phyloP scores from a whole-genome alignment of 2,797 vertebrate species.

The Sebastes reedi region DNA sequence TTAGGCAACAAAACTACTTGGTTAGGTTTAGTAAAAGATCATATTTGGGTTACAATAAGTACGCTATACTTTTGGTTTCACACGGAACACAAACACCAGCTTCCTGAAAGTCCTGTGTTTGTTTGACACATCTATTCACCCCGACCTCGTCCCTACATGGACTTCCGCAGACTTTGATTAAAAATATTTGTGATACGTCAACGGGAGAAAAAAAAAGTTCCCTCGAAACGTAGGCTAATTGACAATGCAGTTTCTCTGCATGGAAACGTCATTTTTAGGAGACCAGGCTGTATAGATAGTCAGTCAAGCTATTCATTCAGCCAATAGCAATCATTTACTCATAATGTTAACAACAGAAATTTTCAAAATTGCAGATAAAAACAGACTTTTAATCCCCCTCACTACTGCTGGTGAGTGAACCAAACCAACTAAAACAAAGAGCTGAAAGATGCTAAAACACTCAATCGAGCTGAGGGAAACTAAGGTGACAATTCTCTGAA shows the following conservation, averaged over 20 bases:
- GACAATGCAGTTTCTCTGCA: not conserved
- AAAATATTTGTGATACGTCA: no score
- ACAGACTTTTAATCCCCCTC: not conserved
- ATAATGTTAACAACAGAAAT: not conserved
- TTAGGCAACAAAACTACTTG: no score
- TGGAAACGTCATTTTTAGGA: not conserved
- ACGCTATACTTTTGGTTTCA: no score
- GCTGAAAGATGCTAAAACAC: not conserved
- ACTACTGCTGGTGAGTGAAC: not conserved
- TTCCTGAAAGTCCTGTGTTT: no score
- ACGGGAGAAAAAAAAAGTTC: not conserved
- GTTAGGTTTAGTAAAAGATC: no score
- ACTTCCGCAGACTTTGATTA: no score
- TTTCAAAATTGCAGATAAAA: not conserved
- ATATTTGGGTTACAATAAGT: no score
- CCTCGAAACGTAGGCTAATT: not conserved
- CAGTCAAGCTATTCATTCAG: not conserved
- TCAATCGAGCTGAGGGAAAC: not conserved
- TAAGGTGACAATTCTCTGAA: not conserved
- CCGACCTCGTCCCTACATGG: no score
- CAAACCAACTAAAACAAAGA: not conserved
- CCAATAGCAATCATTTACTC: not conserved
- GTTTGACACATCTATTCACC: no score
- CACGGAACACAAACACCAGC: no score
- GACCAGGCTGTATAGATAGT: not conserved